A percentile compares a stretch with the other conserved stretches of the same genome.
phyloP scores from a whole-genome alignment of 92 coral and sea anemone genomes.

The Scolanthus callimorphus region DNA sequence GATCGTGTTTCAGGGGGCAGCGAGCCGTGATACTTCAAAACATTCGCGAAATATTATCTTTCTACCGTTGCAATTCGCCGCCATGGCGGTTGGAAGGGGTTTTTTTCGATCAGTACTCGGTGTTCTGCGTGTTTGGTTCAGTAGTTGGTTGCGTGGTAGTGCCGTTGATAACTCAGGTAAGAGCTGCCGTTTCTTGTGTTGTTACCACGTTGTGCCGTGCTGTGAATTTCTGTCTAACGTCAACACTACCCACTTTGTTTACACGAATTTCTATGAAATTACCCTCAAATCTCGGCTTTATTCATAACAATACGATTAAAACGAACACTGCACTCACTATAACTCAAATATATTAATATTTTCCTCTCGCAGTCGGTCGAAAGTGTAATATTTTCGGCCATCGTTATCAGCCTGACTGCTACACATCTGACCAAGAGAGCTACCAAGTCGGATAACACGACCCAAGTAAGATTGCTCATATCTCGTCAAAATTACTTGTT shows the following conservation, averaged over 20 bases:
- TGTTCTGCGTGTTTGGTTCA: slow-evolving; percentile 98
- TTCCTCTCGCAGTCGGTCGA: slow-evolving; percentile 96
- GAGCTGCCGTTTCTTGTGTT: background rate
- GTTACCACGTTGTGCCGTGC: slow-evolving; percentile 3
- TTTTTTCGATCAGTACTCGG: slow-evolving; percentile 99
- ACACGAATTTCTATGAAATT: background rate
- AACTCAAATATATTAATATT: no score
- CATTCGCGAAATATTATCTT: slow-evolving; percentile 6
- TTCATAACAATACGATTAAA: no score
- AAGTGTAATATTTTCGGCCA: slow-evolving; percentile 97
- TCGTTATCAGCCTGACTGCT: slow-evolving; percentile 96
- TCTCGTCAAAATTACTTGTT: background rate
- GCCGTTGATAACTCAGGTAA: slow-evolving; percentile 97
- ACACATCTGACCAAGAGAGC: slow-evolving; percentile 98
- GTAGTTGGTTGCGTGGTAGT: slow-evolving; percentile 99
- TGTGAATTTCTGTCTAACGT: background rate
- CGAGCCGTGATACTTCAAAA: slow-evolving; percentile 20
- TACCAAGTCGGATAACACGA: slow-evolving; percentile 77
- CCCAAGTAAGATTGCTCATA: slow-evolving; percentile 51
- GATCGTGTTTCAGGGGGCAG: slow-evolving; percentile 30
- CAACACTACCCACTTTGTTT: background rate
- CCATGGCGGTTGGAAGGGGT: slow-evolving; percentile 99
- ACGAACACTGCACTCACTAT: no score
- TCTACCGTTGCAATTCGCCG: slow-evolving; percentile 63
- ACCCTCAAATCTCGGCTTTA: no score